phyloP scores from a whole-genome alignment of 92 coral and sea anemone genomes.

The Porites cylindrica region DNA sequence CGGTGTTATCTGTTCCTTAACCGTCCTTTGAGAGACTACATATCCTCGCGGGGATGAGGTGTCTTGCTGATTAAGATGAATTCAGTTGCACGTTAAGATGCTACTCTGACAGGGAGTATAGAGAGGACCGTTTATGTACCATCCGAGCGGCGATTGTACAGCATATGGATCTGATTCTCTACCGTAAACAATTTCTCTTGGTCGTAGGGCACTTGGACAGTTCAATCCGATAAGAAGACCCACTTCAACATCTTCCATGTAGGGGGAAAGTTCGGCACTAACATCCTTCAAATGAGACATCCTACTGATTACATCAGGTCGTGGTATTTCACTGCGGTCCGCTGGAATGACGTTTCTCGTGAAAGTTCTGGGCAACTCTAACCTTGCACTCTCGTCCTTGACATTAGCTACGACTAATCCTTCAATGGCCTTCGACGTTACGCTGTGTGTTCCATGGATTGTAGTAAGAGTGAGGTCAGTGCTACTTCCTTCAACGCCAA shows the following conservation, averaged over 20 bases:
- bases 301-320: constrained; percentile 39
- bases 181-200: neutral
- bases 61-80: neutral
- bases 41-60: constrained; percentile 34
- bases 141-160: no score
- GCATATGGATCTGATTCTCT: no score
- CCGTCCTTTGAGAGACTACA: constrained; percentile 23
- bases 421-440: constrained; percentile 8
- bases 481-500: no score
- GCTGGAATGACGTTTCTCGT: constrained; percentile 64
- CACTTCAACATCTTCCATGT: constrained; percentile 67
- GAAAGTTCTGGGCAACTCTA: constrained; percentile 54
- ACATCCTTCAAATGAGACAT: constrained; percentile 59
- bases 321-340: constrained; percentile 56
- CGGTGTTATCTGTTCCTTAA: constrained; percentile 51
- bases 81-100: no score
- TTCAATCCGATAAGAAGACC: constrained; percentile 49
- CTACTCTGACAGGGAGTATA: no score
- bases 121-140: no score
- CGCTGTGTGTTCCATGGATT: constrained; percentile 52
- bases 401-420: constrained; percentile 33
- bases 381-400: neutral
- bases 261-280: constrained; percentile 49
- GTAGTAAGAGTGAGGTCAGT: constrained; percentile 50
- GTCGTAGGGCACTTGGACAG: constrained; percentile 57